Conservation (phyloP, 2,888 invertebrate genomes). For the Panzeria rudis region DNA sequence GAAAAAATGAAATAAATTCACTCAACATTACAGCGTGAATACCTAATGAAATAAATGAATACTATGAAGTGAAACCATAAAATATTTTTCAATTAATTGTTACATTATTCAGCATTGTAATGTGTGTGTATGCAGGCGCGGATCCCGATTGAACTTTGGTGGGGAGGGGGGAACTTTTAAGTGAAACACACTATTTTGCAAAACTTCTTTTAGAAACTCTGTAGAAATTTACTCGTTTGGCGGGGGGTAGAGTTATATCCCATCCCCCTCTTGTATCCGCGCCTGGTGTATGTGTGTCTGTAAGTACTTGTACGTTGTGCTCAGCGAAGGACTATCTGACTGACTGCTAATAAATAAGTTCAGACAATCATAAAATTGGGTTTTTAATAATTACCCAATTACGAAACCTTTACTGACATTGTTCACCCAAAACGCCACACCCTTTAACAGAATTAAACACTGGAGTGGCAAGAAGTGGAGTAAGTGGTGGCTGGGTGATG, state of each 20-base stretch:
- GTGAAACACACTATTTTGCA: too few species aligned
- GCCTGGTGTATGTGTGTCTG: not conserved
- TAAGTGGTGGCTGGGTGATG: not conserved
- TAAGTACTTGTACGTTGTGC: not conserved
- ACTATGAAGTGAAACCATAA: slow-evolving; percentile 51
- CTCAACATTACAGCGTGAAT: slow-evolving; percentile 21
- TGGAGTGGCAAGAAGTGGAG: not conserved
- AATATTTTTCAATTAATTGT: slow-evolving; percentile 66
- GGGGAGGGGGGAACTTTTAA: too few species aligned
- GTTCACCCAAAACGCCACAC: slow-evolving; percentile 43
- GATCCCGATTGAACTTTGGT: too few species aligned
- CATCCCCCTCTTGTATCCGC: too few species aligned
- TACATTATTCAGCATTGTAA: slow-evolving; percentile 45
- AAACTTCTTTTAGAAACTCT: too few species aligned
- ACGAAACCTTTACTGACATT: not conserved
- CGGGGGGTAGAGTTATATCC: too few species aligned
- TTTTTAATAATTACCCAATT: slow-evolving; percentile 20
- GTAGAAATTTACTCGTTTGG: too few species aligned
- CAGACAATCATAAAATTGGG: slow-evolving; percentile 5
- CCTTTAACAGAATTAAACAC: slow-evolving; percentile 16
- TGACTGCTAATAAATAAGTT: not conserved
- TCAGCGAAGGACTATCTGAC: slow-evolving; percentile 8
- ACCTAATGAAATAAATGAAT: slow-evolving; percentile 45
- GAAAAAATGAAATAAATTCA: not conserved
- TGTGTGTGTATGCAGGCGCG: too few species aligned